Conservation (phyloP, 2,888 invertebrate genomes). For the Sthenelais limicola region DNA sequence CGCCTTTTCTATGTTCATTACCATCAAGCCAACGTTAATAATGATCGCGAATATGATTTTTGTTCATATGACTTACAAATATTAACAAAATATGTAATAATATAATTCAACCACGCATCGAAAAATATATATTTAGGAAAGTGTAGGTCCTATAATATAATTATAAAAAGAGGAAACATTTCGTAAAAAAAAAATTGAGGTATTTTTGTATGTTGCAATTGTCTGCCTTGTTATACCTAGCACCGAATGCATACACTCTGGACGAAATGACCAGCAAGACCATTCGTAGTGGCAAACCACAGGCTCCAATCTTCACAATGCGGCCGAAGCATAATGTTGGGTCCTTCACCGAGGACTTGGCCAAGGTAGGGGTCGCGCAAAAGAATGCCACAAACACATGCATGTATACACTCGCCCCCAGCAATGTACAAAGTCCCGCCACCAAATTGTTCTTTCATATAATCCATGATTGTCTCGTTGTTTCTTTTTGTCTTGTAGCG, state of each 20-base stretch:
- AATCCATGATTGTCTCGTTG: no score
- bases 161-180: neutral
- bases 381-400: no score
- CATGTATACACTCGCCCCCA: no score
- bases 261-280: constrained; percentile 68
- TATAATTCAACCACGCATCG: no score
- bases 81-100: no score
- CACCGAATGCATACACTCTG: constrained; percentile 65
- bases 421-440: no score
- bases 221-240: constrained; percentile 57
- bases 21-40: no score
- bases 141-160: neutral
- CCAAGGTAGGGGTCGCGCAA: constrained; percentile 41
- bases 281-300: constrained; percentile 65
- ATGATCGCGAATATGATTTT: no score
- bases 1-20: no score
- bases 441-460: no score
- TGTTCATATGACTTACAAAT: no score
- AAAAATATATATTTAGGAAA: no score
- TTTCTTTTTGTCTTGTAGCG: constrained; percentile 37
- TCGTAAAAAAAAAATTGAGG: neutral
- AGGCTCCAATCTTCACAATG: constrained; percentile 87
- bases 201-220: neutral
- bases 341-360: constrained; percentile 37
- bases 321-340: constrained; percentile 37